Conservation (phyloP, 92 coral and sea anemone genomes). For the Parazoanthus swiftii region DNA sequence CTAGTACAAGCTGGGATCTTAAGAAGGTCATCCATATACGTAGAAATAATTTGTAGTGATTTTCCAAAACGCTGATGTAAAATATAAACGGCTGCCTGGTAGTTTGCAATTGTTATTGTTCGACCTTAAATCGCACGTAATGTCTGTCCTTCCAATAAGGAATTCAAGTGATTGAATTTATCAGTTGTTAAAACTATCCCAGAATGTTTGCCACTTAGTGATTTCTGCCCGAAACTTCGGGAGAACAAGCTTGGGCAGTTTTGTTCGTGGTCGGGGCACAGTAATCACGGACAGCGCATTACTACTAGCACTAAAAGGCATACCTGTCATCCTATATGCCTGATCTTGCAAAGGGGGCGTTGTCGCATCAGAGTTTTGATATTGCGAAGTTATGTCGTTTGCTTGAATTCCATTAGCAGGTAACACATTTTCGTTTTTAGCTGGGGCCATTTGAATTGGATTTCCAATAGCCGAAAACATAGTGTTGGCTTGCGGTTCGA, state of each 20-base stretch:
- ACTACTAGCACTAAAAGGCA: conserved; percentile 31
- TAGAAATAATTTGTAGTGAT: conserved; percentile 56
- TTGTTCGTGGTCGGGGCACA: conserved; percentile 34
- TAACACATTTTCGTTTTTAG: conserved; percentile 11
- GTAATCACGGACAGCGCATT: conserved; percentile 15
- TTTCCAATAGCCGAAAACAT: neutral
- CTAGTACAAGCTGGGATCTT: conserved; percentile 48
- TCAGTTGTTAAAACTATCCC: conserved; percentile 62
- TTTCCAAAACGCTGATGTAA: conserved; percentile 50
- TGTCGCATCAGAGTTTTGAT: conserved; percentile 27
- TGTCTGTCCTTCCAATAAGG: conserved; percentile 56
- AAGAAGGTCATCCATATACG: conserved; percentile 66
- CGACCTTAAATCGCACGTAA: conserved; percentile 44
- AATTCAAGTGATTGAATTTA: conserved; percentile 48
- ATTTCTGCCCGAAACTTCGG: conserved; percentile 32
- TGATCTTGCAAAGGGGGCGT: conserved; percentile 23
- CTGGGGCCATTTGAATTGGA: conserved; percentile 16
- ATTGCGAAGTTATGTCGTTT: conserved; percentile 20
- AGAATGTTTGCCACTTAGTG: conserved; percentile 52
- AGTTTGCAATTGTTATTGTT: conserved; percentile 36
- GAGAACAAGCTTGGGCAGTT: conserved; percentile 53
- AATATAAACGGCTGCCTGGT: conserved; percentile 50
- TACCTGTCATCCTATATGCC: conserved; percentile 19
- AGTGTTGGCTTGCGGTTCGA: neutral
- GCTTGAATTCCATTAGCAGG: conserved; percentile 12